Base-by-base conservation (phyloP, 2,888 invertebrate genomes). In the Eucera pruinosa region DNA sequence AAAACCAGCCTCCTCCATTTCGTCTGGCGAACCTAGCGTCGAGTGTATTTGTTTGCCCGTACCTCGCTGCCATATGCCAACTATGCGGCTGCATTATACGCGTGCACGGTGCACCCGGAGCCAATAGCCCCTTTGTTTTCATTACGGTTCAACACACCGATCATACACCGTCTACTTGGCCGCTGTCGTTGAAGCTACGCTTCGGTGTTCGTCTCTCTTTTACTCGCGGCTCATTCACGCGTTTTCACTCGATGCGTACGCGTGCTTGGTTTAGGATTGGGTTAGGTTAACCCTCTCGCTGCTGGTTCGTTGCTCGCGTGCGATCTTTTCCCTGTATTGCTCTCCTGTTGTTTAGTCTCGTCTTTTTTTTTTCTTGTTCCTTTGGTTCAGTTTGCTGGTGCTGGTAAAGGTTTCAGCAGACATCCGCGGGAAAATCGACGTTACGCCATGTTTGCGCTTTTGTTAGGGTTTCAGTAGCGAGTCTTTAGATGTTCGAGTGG, bases 51-150 rank as follows among this genome's bases (percentile, higher is more conserved):
- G 89, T 80, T 81, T 81, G 84, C 61, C 82, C 79, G 83, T 84
- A 82, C 65, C 57, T 66, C 57, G 47, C 85, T 76, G 82, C 89
- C 90, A 90, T 89, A 90, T 90, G 90, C 88, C 86, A 81, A 79
- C 79, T 48, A 55, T 18, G 23, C 33, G 23, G 72, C 65, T 64
- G 11, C 79, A 84, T 84, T 84, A 84, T 85, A 73, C 45, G 73
- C 70, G 41, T 78, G 73, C 81, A 81, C 68, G 69, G 76, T 78
- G 74, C 71, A 79, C 70, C 62, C 62, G 65, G 67, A 80, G 81
- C 85, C 88, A 89, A 87, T 86, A 81, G 84, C 84, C 84, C 88
- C 73, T 88, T 89, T 89, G 89, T 89, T 89, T 89, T 89, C 88
- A 81, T 89, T 88, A 87, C 86, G 84, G 85, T 88, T 86, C 86